Evolutionary conservation across 2,113 vertebrate species (phyloP).

Genomic region (Tor tambroides): DNA sequence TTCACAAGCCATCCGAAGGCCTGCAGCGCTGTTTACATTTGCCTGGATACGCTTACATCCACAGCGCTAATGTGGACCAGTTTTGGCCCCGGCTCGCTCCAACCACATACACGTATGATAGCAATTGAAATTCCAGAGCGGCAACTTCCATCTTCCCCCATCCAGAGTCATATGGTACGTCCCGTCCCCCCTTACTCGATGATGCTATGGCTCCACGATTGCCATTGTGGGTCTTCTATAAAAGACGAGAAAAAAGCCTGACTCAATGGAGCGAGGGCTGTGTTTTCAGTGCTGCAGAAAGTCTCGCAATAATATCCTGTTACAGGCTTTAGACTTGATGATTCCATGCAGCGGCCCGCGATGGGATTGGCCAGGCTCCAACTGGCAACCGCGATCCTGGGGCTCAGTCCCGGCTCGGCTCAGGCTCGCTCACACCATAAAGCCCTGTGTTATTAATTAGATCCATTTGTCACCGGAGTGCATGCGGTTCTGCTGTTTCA

Average conservation of each 20-base stretch:
- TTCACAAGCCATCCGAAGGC: slow-evolving; percentile 29
- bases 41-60: slow-evolving; percentile 48
- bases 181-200: not conserved
- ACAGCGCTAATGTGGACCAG: slow-evolving; percentile 55
- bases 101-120: slow-evolving; percentile 58
- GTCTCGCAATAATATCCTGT: slow-evolving; percentile 76
- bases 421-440: slow-evolving; percentile 62
- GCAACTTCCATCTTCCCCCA: slow-evolving; percentile 48
- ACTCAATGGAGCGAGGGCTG: slow-evolving; percentile 54
- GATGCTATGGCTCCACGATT: slow-evolving; percentile 52
- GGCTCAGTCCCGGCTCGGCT: slow-evolving; percentile 43
- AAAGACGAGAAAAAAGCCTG: slow-evolving; percentile 50
- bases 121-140: slow-evolving; percentile 63
- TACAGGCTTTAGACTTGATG: slow-evolving; percentile 75
- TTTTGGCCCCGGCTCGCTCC: slow-evolving; percentile 51
- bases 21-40: slow-evolving; percentile 42
- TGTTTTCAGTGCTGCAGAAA: slow-evolving; percentile 71
- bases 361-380: slow-evolving; percentile 63
- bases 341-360: slow-evolving; percentile 67
- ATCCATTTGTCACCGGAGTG: slow-evolving; percentile 71
- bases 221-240: slow-evolving; percentile 55
- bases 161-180: slow-evolving; percentile 51
- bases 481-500: slow-evolving; percentile 53
- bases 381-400: slow-evolving; percentile 59
- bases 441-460: slow-evolving; percentile 69